Evolutionary conservation across 2,797 vertebrate genomes (phyloP), one percentile per base, ranked within the genome.

Genomic region (Australoheros facetus): DNA sequence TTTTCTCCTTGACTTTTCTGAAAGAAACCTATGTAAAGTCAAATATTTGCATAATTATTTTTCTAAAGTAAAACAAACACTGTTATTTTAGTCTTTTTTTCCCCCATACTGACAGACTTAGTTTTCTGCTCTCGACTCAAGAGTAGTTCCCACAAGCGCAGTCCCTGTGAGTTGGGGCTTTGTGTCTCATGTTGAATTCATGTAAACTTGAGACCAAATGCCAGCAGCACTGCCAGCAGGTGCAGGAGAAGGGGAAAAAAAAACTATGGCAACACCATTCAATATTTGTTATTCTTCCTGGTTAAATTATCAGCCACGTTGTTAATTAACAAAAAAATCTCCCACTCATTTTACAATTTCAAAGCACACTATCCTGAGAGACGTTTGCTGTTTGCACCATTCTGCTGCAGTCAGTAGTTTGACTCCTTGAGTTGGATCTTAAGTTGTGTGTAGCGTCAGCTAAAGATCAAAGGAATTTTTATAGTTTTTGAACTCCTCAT

Each of bases 1-100:
- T 79, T 87, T 75, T 88, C 66, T 77, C 56, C 26, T 71, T 76
- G 69, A 71, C 45, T 74, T 87, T 42, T 82, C 48, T 45, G 23
- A 80, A 51, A 66, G 56, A 34, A 73, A 81, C 4, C 42, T 2
- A 57, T 42, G 34, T 34, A 84, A 60, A 75, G 45, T 56, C 59
- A 71, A 2, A 48, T 16, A 57, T 77, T 17, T 37, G n/a, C 13
- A 73, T 66, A 30, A 59, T 55, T 28, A 77, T 79, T 71, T 56
- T 5, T 70, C 23, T 10, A 19, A 53, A 57, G 26, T 73, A 11
- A 51, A 77, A 73, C 16, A 80, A 79, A 78, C 14, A 51, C 17
- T n/a, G 64, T 69, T 51, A 1, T 69, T 32, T 54, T 57, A 42
- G n/a, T 26, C n/a, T 9, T 6, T 81, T 55, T 53, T 23, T 23